Evolutionary conservation across 2,888 invertebrate genomes (phyloP), one percentile per base, ranked within the genome.

Genomic region (Agriotes lineatus): DNA sequence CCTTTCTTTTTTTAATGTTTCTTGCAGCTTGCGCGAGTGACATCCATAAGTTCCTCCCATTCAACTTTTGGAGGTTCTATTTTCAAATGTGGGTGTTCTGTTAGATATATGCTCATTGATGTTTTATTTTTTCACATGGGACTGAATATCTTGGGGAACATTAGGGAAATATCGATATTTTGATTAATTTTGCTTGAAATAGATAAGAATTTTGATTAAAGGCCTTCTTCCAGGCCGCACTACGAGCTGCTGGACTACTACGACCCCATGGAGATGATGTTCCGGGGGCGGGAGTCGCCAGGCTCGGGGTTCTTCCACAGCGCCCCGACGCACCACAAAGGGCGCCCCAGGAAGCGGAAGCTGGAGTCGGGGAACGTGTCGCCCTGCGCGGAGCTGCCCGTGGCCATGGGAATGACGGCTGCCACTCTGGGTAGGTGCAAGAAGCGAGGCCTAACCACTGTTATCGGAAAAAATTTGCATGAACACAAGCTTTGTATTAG

Each of bases 331-430:
- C 86, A 90, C 1, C 90, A 88, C 50, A 95, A 95, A 84, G 94
- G 94, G 0, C 85, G 95, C 19, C 94, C 94, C 0, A 86, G 94
- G 76, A 95, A 95, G 83, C 86, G 94, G 80, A 94, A 94, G 82
- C n/a, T n/a, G n/a, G n/a, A n/a, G n/a, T 75, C 78, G 19, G 83
- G 85, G 7, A 87, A 87, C 68, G 86, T 86, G 0, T 86, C 88
- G 4, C 87, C 86, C 6, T 90, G 90, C 52, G 85, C 85, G 16
- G 90, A 91, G 70, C 84, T 91, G 77, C 90, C 91, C 66, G 88
- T 90, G 4, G 89, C 88, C 0, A 90, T 92, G 90, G 87, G 91
- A 79, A 89, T 92, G 86, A 89, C 90, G 19, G 89, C 90, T 72
- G 88, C 89, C 9, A 89, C 91, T 37, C 82, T 92, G 79, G 92